These are phyloP conservation scores for Drosophila carrolli DNA, from an alignment of 1,140 invertebrate species.

Conservation along the genomic window DNA sequence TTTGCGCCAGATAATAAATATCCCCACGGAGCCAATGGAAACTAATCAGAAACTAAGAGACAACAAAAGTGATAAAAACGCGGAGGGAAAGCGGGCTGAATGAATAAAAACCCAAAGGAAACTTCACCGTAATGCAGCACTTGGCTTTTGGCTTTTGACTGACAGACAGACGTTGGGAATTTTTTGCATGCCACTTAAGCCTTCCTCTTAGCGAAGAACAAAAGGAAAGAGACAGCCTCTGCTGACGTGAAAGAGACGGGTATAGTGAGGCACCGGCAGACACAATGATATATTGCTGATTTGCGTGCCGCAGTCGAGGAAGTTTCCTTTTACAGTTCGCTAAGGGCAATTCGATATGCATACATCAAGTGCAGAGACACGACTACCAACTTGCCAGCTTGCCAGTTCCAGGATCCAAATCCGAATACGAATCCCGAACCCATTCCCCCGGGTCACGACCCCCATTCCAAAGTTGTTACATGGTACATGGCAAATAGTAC, in stretches of 20 bases:
- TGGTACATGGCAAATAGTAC: slow-evolving; percentile 62
- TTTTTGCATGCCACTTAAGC: slow-evolving; percentile 79
- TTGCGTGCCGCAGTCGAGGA: slow-evolving; percentile 65
- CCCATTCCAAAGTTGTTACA: slow-evolving; percentile 29
- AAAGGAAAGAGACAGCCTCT: slow-evolving; percentile 16
- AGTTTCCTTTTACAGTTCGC: slow-evolving; percentile 45
- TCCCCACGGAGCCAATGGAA: slow-evolving; percentile 48
- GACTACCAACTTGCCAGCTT: slow-evolving; percentile 14
- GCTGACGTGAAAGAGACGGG: slow-evolving; percentile 23
- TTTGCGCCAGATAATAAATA: slow-evolving; percentile 80
- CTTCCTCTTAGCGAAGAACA: slow-evolving; percentile 29
- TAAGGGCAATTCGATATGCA: slow-evolving; percentile 76
- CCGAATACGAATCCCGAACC: background rate
- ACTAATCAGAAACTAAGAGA: slow-evolving; percentile 63
- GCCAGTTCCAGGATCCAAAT: too few relatives aligned
- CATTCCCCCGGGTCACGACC: slow-evolving; percentile 18
- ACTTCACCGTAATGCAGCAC: slow-evolving; percentile 59
- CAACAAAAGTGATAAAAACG: slow-evolving; percentile 70
- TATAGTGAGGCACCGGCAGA: slow-evolving; percentile 38
- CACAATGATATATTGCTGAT: slow-evolving; percentile 80
- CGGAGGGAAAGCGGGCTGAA: slow-evolving; percentile 3
- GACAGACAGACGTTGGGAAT: slow-evolving; percentile 50
- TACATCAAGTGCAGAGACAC: slow-evolving; percentile 65
- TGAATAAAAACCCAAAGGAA: slow-evolving; percentile 43
- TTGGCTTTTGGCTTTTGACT: slow-evolving; percentile 42